Evolutionary conservation across 2,113 vertebrate genomes (phyloP).

Genomic region (Chaenogobius annularis): DNA sequence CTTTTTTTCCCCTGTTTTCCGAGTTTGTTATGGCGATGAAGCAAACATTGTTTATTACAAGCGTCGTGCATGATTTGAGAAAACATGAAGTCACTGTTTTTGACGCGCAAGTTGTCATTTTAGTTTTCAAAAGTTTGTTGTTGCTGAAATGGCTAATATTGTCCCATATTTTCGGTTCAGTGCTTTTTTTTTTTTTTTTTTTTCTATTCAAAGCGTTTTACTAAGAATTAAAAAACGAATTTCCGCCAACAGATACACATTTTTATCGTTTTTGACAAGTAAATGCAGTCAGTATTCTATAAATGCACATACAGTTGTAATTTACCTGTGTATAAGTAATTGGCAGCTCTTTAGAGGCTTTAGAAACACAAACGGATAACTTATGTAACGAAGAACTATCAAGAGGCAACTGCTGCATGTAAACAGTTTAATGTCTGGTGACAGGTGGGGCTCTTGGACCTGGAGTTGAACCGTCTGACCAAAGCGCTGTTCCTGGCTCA

Average conservation of each 20-base stretch:
- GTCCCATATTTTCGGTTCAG: no score
- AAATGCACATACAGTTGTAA: no score
- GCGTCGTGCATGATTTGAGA: neutral
- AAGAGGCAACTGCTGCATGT: neutral
- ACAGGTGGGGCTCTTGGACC: constrained; percentile 92
- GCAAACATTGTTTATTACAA: constrained; percentile 13
- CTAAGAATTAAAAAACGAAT: neutral
- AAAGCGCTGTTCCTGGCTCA: constrained; percentile 96
- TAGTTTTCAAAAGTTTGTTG: neutral
- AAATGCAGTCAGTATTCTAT: no score
- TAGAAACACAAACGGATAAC: no score
- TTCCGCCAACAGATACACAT: no score
- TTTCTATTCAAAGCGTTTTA: neutral
- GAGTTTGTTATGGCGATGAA: constrained; percentile 25
- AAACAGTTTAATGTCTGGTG: neutral
- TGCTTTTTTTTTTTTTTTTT: no score
- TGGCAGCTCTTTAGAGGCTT: no score
- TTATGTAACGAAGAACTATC: no score
- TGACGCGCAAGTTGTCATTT: neutral
- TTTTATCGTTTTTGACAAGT: no score
- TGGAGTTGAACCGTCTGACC: constrained; percentile 94
- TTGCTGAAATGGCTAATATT: neutral
- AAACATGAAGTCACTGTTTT: neutral
- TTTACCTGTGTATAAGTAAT: no score
- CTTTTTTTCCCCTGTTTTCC: constrained; percentile 30